A percentile compares a stretch with the other conserved stretches of the same genome.
Evolutionary conservation across 2,113 vertebrate species (phyloP).

Genomic region (Lethenteron camtschaticum): DNA sequence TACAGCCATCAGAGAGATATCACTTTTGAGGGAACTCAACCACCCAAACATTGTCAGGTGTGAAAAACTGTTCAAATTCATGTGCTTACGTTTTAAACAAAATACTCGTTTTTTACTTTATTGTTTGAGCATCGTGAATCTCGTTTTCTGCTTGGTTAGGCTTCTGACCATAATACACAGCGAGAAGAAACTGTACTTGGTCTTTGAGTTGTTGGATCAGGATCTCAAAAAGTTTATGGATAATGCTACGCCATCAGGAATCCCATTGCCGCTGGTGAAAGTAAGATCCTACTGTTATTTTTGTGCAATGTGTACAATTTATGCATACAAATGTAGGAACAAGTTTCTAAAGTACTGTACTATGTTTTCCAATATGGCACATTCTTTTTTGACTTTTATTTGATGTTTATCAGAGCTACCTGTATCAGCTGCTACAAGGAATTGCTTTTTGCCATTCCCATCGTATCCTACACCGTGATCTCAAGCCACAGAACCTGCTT

Average conservation of each 20-base stretch:
- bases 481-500: slow-evolving; percentile 82
- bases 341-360: too few relatives aligned
- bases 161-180: slow-evolving; percentile 80
- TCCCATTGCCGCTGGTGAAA: slow-evolving; percentile 69
- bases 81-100: too few relatives aligned
- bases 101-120: too few relatives aligned
- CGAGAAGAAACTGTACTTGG: slow-evolving; percentile 88
- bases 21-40: too few relatives aligned
- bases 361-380: too few relatives aligned
- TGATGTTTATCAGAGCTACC: slow-evolving; percentile 37
- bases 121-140: too few relatives aligned
- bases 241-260: slow-evolving; percentile 47
- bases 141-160: slow-evolving; percentile 18
- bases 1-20: too few relatives aligned
- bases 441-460: slow-evolving; percentile 85
- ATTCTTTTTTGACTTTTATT: too few relatives aligned
- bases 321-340: too few relatives aligned
- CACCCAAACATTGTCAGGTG: too few relatives aligned
- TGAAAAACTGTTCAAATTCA: too few relatives aligned
- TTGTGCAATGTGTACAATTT: too few relatives aligned
- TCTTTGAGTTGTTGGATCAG: slow-evolving; percentile 86
- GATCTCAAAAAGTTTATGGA: slow-evolving; percentile 97
- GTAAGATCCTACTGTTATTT: slow-evolving; percentile 17
- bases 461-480: slow-evolving; percentile 67
- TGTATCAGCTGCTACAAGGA: slow-evolving; percentile 82